These are phyloP conservation scores for Gymnogyps californianus DNA, from an alignment of 2,113 vertebrate genomes.

Conservation along the genomic window DNA sequence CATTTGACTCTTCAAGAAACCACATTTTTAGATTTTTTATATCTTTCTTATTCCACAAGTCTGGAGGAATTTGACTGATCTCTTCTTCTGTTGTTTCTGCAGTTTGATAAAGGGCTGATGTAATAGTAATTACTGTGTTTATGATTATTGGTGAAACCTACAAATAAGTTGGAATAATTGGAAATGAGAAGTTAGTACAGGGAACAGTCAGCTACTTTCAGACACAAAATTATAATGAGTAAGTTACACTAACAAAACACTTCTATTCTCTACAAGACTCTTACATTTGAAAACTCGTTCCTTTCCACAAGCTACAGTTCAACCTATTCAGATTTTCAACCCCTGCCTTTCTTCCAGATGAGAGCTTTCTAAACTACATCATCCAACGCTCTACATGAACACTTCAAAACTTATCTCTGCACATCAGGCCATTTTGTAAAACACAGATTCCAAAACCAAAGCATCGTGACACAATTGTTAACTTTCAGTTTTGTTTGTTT, in stretches of 20 bases:
- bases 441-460: background rate
- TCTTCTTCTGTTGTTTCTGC: slow-evolving; percentile 79
- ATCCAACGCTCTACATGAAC: background rate
- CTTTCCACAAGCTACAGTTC: background rate
- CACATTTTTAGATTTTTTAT: slow-evolving; percentile 89
- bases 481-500: background rate
- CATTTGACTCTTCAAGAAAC: slow-evolving; percentile 90
- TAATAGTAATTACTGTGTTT: slow-evolving; percentile 96
- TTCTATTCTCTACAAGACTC: background rate
- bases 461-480: background rate
- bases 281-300: background rate
- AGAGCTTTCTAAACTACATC: background rate
- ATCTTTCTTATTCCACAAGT: slow-evolving; percentile 86
- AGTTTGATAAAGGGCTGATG: slow-evolving; percentile 84
- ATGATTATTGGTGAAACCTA: slow-evolving; percentile 98
- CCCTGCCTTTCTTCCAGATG: background rate
- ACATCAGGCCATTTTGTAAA: background rate
- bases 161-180: background rate
- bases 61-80: slow-evolving; percentile 76
- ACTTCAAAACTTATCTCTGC: background rate
- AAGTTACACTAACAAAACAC: background rate
- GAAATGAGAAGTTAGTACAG: background rate
- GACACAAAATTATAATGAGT: background rate
- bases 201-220: background rate
- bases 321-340: background rate